Evolutionary conservation across 2,113 vertebrate genomes (phyloP).

Genomic region (Ophthalmolycus amberensis): DNA sequence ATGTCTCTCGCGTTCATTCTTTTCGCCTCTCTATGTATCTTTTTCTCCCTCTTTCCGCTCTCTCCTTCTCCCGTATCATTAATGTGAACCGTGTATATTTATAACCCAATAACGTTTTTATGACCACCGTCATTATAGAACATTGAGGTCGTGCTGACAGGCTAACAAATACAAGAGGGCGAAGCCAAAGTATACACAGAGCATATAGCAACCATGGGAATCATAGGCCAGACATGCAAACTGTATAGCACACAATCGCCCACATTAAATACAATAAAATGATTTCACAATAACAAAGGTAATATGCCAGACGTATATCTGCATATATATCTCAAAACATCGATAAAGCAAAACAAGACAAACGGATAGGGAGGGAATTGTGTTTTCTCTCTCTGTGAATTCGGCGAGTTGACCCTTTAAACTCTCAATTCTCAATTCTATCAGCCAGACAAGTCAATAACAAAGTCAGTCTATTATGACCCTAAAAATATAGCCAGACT

Average conservation of each 20-base stretch:
- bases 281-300: not conserved
- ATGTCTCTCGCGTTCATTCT: not conserved
- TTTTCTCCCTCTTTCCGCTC: not conserved
- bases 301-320: not conserved
- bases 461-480: too few relatives aligned
- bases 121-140: slow-evolving; percentile 39
- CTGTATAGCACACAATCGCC: not conserved
- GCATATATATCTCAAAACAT: not conserved
- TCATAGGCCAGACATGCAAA: slow-evolving; percentile 23
- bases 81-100: slow-evolving; percentile 60
- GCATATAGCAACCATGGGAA: slow-evolving; percentile 20
- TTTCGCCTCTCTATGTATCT: not conserved
- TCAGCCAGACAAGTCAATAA: too few relatives aligned
- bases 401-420: not conserved
- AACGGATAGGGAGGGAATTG: not conserved
- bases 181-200: slow-evolving; percentile 24
- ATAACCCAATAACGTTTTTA: slow-evolving; percentile 65
- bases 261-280: not conserved
- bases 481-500: too few relatives aligned
- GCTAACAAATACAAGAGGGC: slow-evolving; percentile 40
- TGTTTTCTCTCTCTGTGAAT: not conserved
- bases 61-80: slow-evolving; percentile 30
- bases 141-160: slow-evolving; percentile 56
- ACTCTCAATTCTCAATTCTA: too few relatives aligned
- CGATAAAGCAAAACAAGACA: not conserved